These are phyloP conservation scores for Zhengitettix transpicula DNA, from an alignment of 2,888 invertebrate genomes.

Conservation along the genomic window DNA sequence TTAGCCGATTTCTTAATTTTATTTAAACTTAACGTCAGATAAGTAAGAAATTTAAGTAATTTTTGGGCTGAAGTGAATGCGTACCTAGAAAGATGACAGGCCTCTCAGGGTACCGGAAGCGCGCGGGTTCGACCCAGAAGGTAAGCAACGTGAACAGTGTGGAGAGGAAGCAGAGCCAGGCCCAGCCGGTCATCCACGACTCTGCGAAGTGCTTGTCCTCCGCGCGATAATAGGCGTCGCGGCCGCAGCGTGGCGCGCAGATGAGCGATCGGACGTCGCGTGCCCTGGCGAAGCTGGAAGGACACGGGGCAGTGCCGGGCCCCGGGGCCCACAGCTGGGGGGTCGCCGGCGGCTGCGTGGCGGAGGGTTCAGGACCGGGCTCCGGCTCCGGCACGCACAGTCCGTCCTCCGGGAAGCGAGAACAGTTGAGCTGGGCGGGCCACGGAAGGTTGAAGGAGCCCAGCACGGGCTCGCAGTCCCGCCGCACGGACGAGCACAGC, in stretches of 20 bases:
- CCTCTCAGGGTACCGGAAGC: slow-evolving; percentile 59
- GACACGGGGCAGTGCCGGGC: slow-evolving; percentile 24
- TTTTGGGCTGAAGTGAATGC: background rate
- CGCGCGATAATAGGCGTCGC: slow-evolving; percentile 47
- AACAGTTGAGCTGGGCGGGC: slow-evolving; percentile 61
- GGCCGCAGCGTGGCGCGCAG: slow-evolving; percentile 42
- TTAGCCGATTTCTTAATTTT: no score
- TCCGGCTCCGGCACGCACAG: slow-evolving; percentile 56
- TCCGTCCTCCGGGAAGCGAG: slow-evolving; percentile 56
- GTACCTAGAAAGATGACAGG: slow-evolving; percentile 66
- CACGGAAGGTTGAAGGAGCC: slow-evolving; percentile 43
- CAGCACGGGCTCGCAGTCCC: slow-evolving; percentile 54
- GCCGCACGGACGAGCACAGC: slow-evolving; percentile 55
- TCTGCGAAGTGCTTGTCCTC: slow-evolving; percentile 52
- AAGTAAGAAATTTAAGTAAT: background rate
- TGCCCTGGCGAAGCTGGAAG: slow-evolving; percentile 39
- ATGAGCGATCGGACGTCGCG: slow-evolving; percentile 16
- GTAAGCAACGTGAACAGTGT: slow-evolving; percentile 73
- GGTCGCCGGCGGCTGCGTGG: background rate
- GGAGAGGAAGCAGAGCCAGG: slow-evolving; percentile 60
- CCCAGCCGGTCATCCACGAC: slow-evolving; percentile 60
- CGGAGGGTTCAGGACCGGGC: slow-evolving; percentile 13
- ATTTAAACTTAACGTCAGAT: background rate
- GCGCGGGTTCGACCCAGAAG: slow-evolving; percentile 80
- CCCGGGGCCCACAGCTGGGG: background rate